Percentiles rank a stretch among this genome's conserved stretches.
These are phyloP conservation scores for Ammodytes marinus DNA, from an alignment of 2,113 vertebrate species.

Conservation along the genomic window DNA sequence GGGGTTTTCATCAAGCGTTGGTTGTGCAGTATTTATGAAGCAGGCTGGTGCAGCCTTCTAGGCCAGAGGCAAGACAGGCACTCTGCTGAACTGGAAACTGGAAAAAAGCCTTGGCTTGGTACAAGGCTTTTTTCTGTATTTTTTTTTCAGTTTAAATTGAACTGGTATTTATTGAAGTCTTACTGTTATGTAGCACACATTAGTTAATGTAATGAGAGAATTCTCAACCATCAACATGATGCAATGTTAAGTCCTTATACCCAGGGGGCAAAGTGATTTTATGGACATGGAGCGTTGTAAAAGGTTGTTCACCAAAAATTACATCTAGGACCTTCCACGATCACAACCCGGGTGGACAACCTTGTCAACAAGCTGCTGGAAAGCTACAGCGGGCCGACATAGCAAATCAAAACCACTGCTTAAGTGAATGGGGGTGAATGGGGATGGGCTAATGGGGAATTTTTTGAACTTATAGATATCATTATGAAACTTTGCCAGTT, in stretches of 20 bases:
- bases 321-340: too few species aligned
- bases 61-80: slow-evolving; percentile 74
- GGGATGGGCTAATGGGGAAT: too few species aligned
- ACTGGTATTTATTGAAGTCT: slow-evolving; percentile 29
- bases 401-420: too few species aligned
- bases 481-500: too few species aligned
- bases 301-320: too few species aligned
- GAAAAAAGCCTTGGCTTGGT: slow-evolving; percentile 50
- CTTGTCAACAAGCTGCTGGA: too few species aligned
- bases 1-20: slow-evolving; percentile 65
- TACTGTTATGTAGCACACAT: neutral
- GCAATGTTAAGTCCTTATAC: neutral
- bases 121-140: slow-evolving; percentile 33
- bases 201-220: neutral
- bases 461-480: too few species aligned
- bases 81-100: slow-evolving; percentile 64
- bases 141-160: slow-evolving; percentile 9
- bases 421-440: too few species aligned
- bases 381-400: too few species aligned
- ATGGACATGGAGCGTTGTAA: too few species aligned
- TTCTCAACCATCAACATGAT: slow-evolving; percentile 1
- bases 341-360: too few species aligned
- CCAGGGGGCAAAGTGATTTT: too few species aligned
- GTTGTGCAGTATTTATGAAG: slow-evolving; percentile 81
- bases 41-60: slow-evolving; percentile 68